phyloP scores from a whole-genome alignment of 2,113 vertebrate genomes.

The Sterna hirundo region DNA sequence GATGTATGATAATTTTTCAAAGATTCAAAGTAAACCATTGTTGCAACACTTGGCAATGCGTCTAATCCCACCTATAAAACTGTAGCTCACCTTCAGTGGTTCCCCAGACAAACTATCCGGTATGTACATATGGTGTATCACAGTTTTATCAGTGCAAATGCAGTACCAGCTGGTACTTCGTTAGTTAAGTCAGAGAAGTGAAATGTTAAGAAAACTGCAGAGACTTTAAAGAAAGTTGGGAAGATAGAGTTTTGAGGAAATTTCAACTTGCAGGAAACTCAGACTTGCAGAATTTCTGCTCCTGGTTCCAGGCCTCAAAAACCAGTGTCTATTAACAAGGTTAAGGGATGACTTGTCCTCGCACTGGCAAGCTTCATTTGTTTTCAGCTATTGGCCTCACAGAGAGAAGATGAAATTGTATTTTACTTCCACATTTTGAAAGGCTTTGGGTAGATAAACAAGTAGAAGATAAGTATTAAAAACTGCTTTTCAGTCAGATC shows the following conservation, averaged over 20 bases:
- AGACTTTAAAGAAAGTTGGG: not conserved
- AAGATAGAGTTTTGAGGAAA: not conserved
- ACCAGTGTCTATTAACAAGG: not conserved
- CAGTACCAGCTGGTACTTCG: not conserved
- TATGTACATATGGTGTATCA: fast-evolving
- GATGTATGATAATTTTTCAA: not conserved
- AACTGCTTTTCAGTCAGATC: constrained; percentile 28
- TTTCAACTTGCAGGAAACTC: not conserved
- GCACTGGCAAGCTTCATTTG: not conserved
- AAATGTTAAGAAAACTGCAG: not conserved
- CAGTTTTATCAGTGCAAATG: not conserved
- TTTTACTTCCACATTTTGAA: not conserved
- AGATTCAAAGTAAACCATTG: not conserved
- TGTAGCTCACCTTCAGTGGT: not conserved
- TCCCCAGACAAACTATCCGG: not conserved
- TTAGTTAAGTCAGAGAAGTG: not conserved
- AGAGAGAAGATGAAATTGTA: not conserved
- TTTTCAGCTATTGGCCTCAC: not conserved
- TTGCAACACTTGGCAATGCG: not conserved
- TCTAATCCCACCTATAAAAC: not conserved
- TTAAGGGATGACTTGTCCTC: not conserved
- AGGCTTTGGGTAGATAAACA: not conserved
- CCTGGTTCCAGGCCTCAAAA: not conserved
- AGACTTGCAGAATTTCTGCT: not conserved
- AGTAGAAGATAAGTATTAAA: constrained; percentile 13